phyloP scores from a whole-genome alignment of 2,113 vertebrate genomes.

The Narcine bancroftii region DNA sequence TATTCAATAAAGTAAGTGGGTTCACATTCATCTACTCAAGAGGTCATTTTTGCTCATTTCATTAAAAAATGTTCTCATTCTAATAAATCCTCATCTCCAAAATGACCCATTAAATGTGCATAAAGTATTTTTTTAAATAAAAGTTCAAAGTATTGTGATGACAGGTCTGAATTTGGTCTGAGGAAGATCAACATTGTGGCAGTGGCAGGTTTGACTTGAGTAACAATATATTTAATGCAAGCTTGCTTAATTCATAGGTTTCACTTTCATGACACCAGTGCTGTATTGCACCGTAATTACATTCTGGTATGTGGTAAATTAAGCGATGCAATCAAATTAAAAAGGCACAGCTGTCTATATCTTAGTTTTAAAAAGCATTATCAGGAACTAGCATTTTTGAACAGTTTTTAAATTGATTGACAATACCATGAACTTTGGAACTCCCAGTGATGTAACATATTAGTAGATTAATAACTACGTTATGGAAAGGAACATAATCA shows the following conservation, averaged over 20 bases:
- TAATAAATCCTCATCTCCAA: neutral
- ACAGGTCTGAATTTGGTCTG: neutral
- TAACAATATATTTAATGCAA: conserved; percentile 6
- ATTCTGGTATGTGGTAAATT: conserved; percentile 15
- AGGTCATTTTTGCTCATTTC: neutral
- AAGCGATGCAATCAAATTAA: neutral
- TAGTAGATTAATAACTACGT: neutral
- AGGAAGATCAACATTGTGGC: neutral
- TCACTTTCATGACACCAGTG: conserved; percentile 1
- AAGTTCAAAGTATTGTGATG: neutral
- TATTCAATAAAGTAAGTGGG: neutral
- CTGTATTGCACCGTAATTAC: conserved; percentile 18
- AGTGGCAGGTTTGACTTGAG: neutral
- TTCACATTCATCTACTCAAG: neutral
- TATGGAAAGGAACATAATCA: neutral
- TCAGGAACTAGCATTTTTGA: neutral
- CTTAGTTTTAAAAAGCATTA: neutral
- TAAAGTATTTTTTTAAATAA: neutral
- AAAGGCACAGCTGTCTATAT: neutral
- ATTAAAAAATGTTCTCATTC: neutral
- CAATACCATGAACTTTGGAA: neutral
- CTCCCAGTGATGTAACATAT: neutral
- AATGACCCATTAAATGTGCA: neutral
- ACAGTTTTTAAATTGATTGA: conserved; percentile 14
- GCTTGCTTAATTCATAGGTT: neutral